Conservation (phyloP, 1,140 invertebrate species). For the Aleiodes sp. region DNA sequence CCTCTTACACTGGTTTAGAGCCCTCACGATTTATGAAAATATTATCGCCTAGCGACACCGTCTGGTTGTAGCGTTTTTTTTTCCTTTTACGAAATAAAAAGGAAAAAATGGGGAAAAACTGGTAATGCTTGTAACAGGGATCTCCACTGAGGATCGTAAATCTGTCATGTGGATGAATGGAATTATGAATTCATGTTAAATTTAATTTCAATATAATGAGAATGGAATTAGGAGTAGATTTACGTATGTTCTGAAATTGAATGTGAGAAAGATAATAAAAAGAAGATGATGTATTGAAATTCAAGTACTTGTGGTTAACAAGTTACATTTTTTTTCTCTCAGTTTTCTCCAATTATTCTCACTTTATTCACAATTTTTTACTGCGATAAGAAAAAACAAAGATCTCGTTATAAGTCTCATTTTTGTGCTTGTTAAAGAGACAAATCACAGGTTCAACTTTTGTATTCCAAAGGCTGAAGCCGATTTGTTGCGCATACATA, state of each 20-base stretch:
- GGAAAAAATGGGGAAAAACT: background rate
- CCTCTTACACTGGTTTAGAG: background rate
- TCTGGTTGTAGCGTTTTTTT: conserved; percentile 35
- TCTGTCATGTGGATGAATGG: conserved; percentile 1
- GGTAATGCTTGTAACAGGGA: background rate
- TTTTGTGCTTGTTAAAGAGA: conserved; percentile 21
- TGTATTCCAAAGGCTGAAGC: conserved; percentile 27
- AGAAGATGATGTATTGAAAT: background rate
- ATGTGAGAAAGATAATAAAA: background rate
- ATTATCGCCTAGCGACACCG: conserved; percentile 40
- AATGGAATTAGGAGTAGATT: conserved; percentile 1
- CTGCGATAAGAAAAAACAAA: no score
- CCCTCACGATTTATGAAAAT: conserved; percentile 38
- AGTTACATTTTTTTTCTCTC: no score
- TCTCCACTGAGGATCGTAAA: background rate
- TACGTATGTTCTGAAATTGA: background rate
- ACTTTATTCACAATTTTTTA: no score
- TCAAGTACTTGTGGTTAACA: no score
- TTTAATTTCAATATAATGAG: background rate
- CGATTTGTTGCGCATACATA: conserved; percentile 34
- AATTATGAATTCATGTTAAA: conserved; percentile 7
- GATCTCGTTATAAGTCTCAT: no score
- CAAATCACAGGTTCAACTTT: conserved; percentile 22
- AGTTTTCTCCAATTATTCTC: no score
- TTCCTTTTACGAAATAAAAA: background rate